A percentile compares a stretch with the other conserved stretches of the same genome.
Evolutionary conservation across 2,797 vertebrate genomes (phyloP).

Genomic region (Lepilemur septentrionalis): DNA sequence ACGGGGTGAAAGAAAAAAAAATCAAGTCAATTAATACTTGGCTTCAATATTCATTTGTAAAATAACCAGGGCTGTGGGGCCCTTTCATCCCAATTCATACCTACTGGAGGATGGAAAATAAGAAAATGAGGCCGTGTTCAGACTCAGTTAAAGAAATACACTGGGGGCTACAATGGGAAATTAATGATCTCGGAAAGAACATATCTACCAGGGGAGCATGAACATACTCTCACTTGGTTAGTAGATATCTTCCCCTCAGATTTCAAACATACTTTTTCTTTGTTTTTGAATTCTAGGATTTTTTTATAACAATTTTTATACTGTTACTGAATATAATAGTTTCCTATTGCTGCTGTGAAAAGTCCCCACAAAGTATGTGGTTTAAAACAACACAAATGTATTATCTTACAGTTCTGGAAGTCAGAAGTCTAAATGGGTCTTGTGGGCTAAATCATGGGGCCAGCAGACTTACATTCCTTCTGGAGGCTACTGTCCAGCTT

Average conservation of each 20-base stretch:
- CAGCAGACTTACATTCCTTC: neutral
- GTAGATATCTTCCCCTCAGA: neutral
- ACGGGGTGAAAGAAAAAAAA: constrained; percentile 62
- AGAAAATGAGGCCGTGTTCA: neutral
- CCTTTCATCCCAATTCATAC: neutral
- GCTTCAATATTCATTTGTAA: constrained; percentile 81
- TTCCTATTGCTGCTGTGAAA: neutral
- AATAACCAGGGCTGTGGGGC: constrained; percentile 60
- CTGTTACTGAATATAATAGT: neutral
- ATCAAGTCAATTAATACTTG: constrained; percentile 80
- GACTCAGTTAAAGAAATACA: neutral
- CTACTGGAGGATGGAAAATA: neutral
- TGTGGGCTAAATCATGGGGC: neutral
- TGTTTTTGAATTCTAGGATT: neutral
- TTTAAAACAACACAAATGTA: neutral
- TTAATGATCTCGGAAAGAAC: neutral
- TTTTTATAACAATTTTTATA: neutral
- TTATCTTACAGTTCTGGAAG: neutral
- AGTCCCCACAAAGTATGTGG: neutral
- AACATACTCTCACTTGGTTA: neutral
- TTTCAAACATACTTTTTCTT: neutral
- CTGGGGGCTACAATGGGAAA: neutral
- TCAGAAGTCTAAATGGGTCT: neutral
- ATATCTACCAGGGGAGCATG: neutral
- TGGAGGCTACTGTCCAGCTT: neutral